Evolutionary conservation across 1,140 invertebrate genomes (phyloP).

Genomic region (Hylyphantes graminicola): DNA sequence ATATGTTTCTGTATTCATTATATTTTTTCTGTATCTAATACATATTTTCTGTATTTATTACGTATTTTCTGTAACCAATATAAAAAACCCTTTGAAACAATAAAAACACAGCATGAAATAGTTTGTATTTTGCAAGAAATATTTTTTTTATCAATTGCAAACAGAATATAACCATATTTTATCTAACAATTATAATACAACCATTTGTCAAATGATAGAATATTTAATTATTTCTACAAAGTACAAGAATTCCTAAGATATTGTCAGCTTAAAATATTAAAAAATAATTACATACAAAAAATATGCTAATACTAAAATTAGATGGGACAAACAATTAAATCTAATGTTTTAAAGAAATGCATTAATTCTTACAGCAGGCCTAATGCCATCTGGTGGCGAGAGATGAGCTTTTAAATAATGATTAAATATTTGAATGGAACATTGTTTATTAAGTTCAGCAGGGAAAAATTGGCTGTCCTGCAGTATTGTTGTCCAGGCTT

Average conservation of each 20-base stretch:
- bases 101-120: no score
- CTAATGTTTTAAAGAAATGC: not conserved
- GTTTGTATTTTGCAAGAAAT: no score
- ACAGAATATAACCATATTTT: no score
- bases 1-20: no score
- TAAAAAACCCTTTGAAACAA: no score
- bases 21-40: no score
- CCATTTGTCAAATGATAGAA: no score
- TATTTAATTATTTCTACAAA: not conserved
- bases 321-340: not conserved
- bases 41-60: no score
- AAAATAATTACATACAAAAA: not conserved
- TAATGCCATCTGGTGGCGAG: constrained; percentile 81
- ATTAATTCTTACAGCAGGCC: constrained; percentile 69
- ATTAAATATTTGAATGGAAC: constrained; percentile 76
- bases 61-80: no score
- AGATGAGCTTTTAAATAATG: constrained; percentile 85
- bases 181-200: no score
- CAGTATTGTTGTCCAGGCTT: constrained; percentile 80
- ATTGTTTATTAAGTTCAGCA: constrained; percentile 69
- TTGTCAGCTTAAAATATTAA: not conserved
- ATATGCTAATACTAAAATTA: not conserved
- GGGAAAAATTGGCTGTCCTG: constrained; percentile 73
- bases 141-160: no score
- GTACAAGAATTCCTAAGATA: not conserved